Conservation (phyloP, 2,888 invertebrate species). For the Gibbula magus region DNA sequence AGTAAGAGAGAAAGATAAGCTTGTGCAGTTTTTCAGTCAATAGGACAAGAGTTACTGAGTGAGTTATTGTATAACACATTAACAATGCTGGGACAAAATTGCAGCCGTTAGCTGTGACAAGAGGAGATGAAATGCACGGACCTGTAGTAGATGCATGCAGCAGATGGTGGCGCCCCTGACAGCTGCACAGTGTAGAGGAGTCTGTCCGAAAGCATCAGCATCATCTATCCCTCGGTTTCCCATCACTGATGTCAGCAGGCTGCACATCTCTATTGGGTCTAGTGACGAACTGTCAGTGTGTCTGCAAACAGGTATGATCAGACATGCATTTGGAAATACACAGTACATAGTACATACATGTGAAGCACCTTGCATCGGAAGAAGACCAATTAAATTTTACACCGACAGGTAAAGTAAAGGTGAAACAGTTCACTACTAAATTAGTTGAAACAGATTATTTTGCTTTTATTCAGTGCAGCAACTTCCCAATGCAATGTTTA, state of each 20-base stretch:
- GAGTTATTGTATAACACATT: neutral
- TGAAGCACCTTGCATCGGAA: too few species aligned
- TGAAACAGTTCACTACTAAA: neutral
- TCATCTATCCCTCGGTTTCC: slow-evolving; percentile 68
- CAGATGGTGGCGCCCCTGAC: slow-evolving; percentile 77
- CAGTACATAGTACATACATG: too few species aligned
- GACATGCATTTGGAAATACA: too few species aligned
- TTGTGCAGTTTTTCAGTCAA: neutral
- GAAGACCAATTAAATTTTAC: neutral
- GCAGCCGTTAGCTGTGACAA: neutral
- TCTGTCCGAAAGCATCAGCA: slow-evolving; percentile 70
- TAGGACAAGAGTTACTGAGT: neutral
- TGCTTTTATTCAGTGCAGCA: neutral
- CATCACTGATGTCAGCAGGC: slow-evolving; percentile 74
- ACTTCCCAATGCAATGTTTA: too few species aligned
- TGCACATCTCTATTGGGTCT: slow-evolving; percentile 76
- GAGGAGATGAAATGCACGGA: slow-evolving; percentile 37
- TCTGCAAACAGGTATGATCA: slow-evolving; percentile 47
- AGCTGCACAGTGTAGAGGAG: slow-evolving; percentile 76
- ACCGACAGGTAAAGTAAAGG: neutral
- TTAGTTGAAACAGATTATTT: neutral
- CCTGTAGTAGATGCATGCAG: slow-evolving; percentile 74
- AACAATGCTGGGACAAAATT: neutral
- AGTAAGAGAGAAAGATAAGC: neutral
- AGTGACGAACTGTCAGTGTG: slow-evolving; percentile 54